Evolutionary conservation across 53 echinoderm and acorn worm genomes (phyloP), one percentile per base, ranked within the genome.

Genomic region (Arbacia lixula): DNA sequence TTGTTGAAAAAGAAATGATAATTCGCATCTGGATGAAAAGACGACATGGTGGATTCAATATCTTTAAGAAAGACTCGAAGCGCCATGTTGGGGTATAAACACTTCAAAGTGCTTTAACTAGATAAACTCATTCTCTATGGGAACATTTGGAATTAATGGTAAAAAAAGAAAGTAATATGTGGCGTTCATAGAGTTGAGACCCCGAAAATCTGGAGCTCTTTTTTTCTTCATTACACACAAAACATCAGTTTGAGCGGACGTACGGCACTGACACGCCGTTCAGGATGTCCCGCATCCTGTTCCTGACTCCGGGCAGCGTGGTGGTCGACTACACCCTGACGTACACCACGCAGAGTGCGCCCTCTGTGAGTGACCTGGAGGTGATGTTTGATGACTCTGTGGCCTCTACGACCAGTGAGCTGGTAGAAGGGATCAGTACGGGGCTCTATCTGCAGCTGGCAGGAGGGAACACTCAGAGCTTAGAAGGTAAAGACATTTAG

Each of bases 241-340:
- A n/a, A n/a, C n/a, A n/a, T 8, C 82, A 81, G 82, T 46, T 81
- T 12, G 62, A 81, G 24, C 62, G 49, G 22, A 63, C 64, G 12
- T 81, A 81, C 2, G 64, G 82, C 31, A 42, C 62, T 12, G 4
- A 36, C 4, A 33, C 64, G 28, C 64, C 82, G 1, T 81, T 63
- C 82, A 62, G 64, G 9, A 62, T 81, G 64, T 61, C 64, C 32
- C 37, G 17, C 24, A 63, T 81, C 20, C 49, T 81, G 31, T 63
- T 81, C 64, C 64, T 81, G 49, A 81, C 38, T 40, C 42, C 82
- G 25, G 82, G 82, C 28, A 81, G 82, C 41, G 82, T 81, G 26
- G 37, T 63, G 16, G 82, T 81, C 14, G 82, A 81, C 43, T 81
- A 81, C 50, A 81, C 82, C 3, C 41, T 81, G 82, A 81, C 82